Evolutionary conservation across 1,140 invertebrate genomes (phyloP), one percentile per base, ranked within the genome.

Genomic region (Procambarus clarkii): DNA sequence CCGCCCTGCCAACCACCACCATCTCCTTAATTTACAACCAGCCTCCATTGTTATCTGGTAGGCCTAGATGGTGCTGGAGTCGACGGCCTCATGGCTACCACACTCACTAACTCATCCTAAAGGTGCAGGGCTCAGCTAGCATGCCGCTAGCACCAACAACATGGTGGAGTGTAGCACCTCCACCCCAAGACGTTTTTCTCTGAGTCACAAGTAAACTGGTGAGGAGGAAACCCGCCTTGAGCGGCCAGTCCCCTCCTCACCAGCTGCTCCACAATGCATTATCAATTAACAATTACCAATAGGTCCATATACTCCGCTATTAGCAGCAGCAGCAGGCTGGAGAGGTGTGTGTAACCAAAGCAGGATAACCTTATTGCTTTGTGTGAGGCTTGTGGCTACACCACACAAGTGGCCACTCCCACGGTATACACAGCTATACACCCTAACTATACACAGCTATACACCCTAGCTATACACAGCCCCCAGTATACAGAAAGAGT

Each of bases 11-110:
- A 86, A n/a, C 74, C 34, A 86, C 74, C 76, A 86, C 85, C 74
- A 86, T 34, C 74, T 74, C 24, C 76, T 78, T 78, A 44, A 78
- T 60, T 86, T 78, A 78, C 74, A 78, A 60, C 74, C 74, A 34
- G n/a, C 46, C 24, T 78, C 50, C 85, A 86, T 86, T 86, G 85
- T 86, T 77, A 86, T 86, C 54, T 83, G 58, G 18, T 83, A 83
- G 81, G 81, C 81, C 81, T 83, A 83, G 34, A 1, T 54, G 13
- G 15, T n/a, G 8, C 54, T 50, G 18, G 79, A n/a, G 48, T 81
- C 13, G 24, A 80, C 21, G 15, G n/a, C 9, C 58, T 2, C 58
- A 24, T 11, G n/a, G 46, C 54, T 54, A 54, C 0, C 79, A 81
- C 15, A 21, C n/a, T 24, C 69, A 74, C 69, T 34, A 24, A 74